Evolutionary conservation across 2,888 invertebrate genomes (phyloP).

Genomic region (Drosophila maculinotata): DNA sequence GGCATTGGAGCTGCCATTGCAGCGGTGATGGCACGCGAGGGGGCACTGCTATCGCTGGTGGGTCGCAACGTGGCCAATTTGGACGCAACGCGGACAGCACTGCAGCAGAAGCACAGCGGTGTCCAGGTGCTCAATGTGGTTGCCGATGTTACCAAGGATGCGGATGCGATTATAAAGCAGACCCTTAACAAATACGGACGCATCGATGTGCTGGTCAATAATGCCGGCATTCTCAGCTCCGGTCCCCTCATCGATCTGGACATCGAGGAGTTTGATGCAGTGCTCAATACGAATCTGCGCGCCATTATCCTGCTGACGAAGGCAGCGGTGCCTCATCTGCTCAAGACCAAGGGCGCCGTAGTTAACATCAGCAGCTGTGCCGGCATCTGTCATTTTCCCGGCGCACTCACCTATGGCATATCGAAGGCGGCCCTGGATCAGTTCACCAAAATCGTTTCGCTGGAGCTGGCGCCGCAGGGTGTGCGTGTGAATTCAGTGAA

Average conservation of each 20-base stretch:
- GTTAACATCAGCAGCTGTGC: slow-evolving; percentile 97
- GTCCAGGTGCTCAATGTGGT: slow-evolving; percentile 84
- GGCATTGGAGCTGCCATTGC: slow-evolving; percentile 91
- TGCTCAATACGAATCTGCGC: slow-evolving; percentile 94
- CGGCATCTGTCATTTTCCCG: slow-evolving; percentile 94
- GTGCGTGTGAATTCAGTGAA: slow-evolving; percentile 96
- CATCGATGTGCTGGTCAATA: slow-evolving; percentile 92
- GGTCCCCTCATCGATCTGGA: slow-evolving; percentile 93
- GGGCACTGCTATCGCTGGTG: slow-evolving; percentile 88
- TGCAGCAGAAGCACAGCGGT: slow-evolving; percentile 36
- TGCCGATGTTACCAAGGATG: slow-evolving; percentile 88
- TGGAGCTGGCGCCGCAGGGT: slow-evolving; percentile 91
- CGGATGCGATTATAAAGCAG: slow-evolving; percentile 88
- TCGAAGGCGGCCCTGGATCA: slow-evolving; percentile 97
- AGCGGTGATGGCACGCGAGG: slow-evolving; percentile 88
- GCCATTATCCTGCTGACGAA: slow-evolving; percentile 91
- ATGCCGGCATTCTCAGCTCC: slow-evolving; percentile 91
- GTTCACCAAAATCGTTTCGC: slow-evolving; percentile 93
- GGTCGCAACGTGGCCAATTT: slow-evolving; percentile 90
- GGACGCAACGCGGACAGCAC: slow-evolving; percentile 86
- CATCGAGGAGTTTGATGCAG: slow-evolving; percentile 92
- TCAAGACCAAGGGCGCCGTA: slow-evolving; percentile 91
- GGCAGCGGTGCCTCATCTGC: slow-evolving; percentile 92
- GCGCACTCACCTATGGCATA: slow-evolving; percentile 94
- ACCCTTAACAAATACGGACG: slow-evolving; percentile 88